Evolutionary conservation across 1,140 invertebrate species (phyloP).

Genomic region (Drosophila parvula): DNA sequence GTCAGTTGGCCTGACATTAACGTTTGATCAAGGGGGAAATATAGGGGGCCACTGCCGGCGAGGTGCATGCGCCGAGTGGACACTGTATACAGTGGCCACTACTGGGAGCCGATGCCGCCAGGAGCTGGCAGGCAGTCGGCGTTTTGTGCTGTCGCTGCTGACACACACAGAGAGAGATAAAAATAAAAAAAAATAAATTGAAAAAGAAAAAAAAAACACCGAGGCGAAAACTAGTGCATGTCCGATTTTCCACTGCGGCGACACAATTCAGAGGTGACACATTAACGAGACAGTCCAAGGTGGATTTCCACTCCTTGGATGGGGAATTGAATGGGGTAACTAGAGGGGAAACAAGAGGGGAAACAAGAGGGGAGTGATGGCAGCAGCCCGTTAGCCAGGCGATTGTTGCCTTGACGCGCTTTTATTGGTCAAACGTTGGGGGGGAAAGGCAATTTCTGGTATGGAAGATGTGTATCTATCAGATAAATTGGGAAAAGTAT

Average conservation of each 20-base stretch:
- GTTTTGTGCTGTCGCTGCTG: slow-evolving; percentile 71
- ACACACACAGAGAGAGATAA: slow-evolving; percentile 66
- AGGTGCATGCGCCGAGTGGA: slow-evolving; percentile 37
- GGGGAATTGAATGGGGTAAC: background rate
- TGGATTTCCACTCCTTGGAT: slow-evolving; percentile 28
- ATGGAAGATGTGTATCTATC: slow-evolving; percentile 14
- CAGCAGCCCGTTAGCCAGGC: slow-evolving; percentile 2
- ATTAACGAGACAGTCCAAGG: slow-evolving; percentile 41
- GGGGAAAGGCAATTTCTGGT: slow-evolving; percentile 21
- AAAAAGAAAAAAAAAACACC: slow-evolving; percentile 68
- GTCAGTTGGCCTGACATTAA: slow-evolving; percentile 80
- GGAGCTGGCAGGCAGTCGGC: slow-evolving; percentile 54
- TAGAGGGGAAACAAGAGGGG: slow-evolving; percentile 1
- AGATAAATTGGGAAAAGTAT: slow-evolving; percentile 9
- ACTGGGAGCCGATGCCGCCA: slow-evolving; percentile 63
- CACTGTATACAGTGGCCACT: slow-evolving; percentile 46
- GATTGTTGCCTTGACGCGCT: slow-evolving; percentile 65
- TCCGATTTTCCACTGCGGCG: slow-evolving; percentile 23
- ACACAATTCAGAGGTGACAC: slow-evolving; percentile 32
- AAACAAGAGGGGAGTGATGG: background rate
- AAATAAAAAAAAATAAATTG: slow-evolving; percentile 58
- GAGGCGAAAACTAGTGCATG: slow-evolving; percentile 43
- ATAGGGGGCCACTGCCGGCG: slow-evolving; percentile 1
- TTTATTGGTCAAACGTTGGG: slow-evolving; percentile 57
- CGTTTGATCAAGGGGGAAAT: slow-evolving; percentile 72